Conservation (phyloP, 1,140 invertebrate species). For the Bombus terrestris region DNA sequence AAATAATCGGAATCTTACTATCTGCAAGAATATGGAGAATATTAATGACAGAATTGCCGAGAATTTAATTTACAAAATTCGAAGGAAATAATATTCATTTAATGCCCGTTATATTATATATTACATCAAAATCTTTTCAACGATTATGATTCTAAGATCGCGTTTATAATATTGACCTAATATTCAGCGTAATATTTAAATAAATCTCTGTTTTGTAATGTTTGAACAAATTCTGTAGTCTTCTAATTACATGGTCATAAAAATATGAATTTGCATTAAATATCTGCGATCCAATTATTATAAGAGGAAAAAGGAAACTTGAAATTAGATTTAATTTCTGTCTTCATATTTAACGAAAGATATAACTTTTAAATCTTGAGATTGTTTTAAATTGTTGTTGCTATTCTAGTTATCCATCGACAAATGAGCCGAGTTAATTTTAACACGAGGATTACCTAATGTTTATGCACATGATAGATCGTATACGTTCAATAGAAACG, state of each 20-base stretch:
- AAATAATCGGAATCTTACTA: too few species aligned
- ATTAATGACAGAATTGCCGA: not conserved
- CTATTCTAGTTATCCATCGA: not conserved
- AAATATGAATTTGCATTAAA: not conserved
- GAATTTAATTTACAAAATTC: not conserved
- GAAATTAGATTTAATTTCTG: not conserved
- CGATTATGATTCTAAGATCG: not conserved
- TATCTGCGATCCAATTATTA: not conserved
- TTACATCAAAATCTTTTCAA: too few species aligned
- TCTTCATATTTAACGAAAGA: too few species aligned
- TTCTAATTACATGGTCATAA: not conserved
- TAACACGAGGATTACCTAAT: slow-evolving; percentile 14
- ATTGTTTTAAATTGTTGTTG: not conserved
- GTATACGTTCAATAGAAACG: not conserved
- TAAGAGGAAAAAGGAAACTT: not conserved
- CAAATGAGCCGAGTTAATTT: slow-evolving; percentile 15
- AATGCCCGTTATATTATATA: not conserved
- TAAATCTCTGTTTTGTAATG: too few species aligned
- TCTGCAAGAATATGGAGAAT: not conserved
- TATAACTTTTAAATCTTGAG: not conserved
- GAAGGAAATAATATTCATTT: not conserved
- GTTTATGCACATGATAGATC: slow-evolving; percentile 15
- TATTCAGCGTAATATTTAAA: too few species aligned
- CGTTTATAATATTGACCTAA: too few species aligned
- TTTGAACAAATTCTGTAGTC: too few species aligned